Evolutionary conservation across 2,888 invertebrate species (phyloP).

Genomic region (Scaptomyza polygonia): DNA sequence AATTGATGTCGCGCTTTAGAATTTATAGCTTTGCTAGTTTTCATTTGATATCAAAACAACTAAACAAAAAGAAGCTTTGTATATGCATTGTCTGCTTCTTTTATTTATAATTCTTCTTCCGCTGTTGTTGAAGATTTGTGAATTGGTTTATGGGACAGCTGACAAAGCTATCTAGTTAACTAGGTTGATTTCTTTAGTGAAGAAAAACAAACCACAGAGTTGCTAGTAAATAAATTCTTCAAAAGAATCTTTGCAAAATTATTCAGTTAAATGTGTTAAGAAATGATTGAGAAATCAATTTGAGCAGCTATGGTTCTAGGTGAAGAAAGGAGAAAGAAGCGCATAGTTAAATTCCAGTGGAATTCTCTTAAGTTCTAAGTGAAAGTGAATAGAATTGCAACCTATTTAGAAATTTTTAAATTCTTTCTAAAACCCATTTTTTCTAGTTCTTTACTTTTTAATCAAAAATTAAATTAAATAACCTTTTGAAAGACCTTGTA

Average conservation of each 20-base stretch:
- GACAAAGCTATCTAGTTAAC: conserved; percentile 37
- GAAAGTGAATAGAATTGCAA: conserved; percentile 4
- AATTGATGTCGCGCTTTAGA: conserved; percentile 67
- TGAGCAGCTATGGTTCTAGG: not conserved
- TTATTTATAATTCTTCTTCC: not conserved
- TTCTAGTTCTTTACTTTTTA: not conserved
- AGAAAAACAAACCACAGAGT: conserved; percentile 12
- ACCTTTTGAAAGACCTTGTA: not conserved
- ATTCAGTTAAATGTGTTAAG: conserved; percentile 1
- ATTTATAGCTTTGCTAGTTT: conserved; percentile 45
- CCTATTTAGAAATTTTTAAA: not conserved
- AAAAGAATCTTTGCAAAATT: not conserved
- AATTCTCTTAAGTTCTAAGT: not conserved
- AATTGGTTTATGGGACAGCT: conserved; percentile 49
- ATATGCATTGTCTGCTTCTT: conserved; percentile 27
- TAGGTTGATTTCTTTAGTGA: conserved; percentile 59
- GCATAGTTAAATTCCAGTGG: not conserved
- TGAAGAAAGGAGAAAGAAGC: not conserved
- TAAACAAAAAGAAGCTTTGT: conserved; percentile 16
- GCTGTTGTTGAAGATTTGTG: conserved; percentile 30
- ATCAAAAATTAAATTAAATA: not conserved
- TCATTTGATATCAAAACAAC: conserved; percentile 22
- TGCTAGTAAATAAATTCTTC: not conserved
- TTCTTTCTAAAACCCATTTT: not conserved
- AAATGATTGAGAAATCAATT: not conserved